phyloP scores from a whole-genome alignment of 30 jellyfish, hydroid and myxozoan genomes.

The Aurelia sp. region DNA sequence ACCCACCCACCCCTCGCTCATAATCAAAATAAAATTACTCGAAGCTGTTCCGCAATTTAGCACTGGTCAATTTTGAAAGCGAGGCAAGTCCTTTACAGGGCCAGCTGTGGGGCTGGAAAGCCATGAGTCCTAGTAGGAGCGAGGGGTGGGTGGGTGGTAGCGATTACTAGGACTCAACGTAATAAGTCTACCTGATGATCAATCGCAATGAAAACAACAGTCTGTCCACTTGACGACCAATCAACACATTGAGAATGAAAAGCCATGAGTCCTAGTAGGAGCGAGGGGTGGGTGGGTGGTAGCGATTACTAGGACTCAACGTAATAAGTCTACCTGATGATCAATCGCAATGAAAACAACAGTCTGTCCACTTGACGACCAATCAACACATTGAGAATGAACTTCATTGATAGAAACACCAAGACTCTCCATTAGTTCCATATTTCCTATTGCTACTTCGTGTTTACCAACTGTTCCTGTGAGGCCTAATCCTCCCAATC shows the following conservation, averaged over 20 bases:
- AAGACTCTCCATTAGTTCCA: constrained; percentile 46
- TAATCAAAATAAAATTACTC: too few species aligned
- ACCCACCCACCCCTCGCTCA: too few species aligned
- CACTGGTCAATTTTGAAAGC: too few species aligned
- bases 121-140: too few species aligned
- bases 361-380: constrained; percentile 52
- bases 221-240: constrained; percentile 47
- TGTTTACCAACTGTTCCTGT: constrained; percentile 45
- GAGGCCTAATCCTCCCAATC: constrained; percentile 66
- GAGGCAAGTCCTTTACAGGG: too few species aligned
- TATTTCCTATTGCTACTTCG: constrained; percentile 60
- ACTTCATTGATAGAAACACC: neutral
- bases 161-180: too few species aligned
- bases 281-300: too few species aligned
- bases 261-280: too few species aligned
- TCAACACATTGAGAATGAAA: neutral
- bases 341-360: constrained; percentile 80
- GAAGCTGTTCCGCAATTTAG: too few species aligned
- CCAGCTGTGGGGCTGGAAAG: too few species aligned
- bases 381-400: neutral
- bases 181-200: constrained; percentile 43
- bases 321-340: constrained; percentile 13
- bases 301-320: too few species aligned
- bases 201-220: constrained; percentile 78
- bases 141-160: too few species aligned